A percentile compares a stretch with the other conserved stretches of the same genome.
Evolutionary conservation across 2,888 invertebrate species (phyloP).

Genomic region (Scaeva pyrastri): DNA sequence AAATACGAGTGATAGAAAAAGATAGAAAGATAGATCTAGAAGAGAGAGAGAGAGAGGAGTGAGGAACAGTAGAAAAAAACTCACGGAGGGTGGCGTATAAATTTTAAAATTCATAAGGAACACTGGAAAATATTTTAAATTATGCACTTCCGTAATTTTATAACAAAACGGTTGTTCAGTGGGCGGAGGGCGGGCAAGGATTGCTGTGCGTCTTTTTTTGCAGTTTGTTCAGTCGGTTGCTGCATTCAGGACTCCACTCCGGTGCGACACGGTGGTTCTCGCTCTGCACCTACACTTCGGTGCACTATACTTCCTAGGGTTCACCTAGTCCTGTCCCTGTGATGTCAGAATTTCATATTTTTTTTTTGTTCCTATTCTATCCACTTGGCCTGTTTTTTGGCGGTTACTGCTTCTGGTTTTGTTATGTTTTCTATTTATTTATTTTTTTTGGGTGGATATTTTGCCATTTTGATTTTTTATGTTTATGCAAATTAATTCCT

Average conservation of each 20-base stretch:
- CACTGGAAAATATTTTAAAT: conserved; percentile 73
- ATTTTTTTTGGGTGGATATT: conserved; percentile 32
- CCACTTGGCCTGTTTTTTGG: conserved; percentile 45
- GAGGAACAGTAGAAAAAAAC: background rate
- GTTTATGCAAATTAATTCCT: conserved; percentile 70
- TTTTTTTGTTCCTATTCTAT: conserved; percentile 1
- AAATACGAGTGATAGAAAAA: no score
- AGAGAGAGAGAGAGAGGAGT: background rate
- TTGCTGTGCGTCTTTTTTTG: conserved; percentile 42
- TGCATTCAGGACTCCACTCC: conserved; percentile 12
- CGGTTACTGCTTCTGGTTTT: background rate
- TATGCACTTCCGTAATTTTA: conserved; percentile 74
- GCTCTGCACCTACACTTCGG: background rate
- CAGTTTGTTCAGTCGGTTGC: conserved; percentile 1
- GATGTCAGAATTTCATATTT: conserved; percentile 42
- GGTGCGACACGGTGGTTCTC: no score
- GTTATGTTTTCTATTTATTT: conserved; percentile 18
- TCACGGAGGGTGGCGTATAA: conserved; percentile 46
- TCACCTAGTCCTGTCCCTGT: background rate
- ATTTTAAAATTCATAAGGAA: conserved; percentile 76
- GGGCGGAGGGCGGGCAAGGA: conserved; percentile 1
- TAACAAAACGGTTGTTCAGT: conserved; percentile 54
- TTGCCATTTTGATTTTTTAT: conserved; percentile 19
- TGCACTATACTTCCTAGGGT: no score
- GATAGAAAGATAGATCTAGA: no score